Percentiles rank a stretch among this genome's conserved stretches.
Conservation (phyloP, 2,888 invertebrate genomes). For the Sicus ferrugineus region DNA sequence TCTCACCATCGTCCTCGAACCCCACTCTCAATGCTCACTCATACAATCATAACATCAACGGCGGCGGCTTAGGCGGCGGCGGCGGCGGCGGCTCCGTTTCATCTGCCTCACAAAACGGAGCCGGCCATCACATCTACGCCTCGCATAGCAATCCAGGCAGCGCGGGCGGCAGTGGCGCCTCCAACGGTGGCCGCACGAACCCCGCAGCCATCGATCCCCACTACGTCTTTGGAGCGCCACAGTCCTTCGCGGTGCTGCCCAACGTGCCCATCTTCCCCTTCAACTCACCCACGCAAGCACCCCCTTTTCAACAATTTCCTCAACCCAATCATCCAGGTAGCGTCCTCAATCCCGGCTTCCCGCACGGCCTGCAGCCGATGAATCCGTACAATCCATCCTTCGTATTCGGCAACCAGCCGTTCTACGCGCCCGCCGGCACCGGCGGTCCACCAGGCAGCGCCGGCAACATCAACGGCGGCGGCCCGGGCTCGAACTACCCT, state of each 20-base stretch:
- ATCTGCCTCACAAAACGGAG: slow-evolving; percentile 36
- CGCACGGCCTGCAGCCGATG: slow-evolving; percentile 59
- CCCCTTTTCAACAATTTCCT: slow-evolving; percentile 64
- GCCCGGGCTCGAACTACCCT: slow-evolving; percentile 50
- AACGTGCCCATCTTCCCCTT: slow-evolving; percentile 63
- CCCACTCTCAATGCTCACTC: slow-evolving; percentile 60
- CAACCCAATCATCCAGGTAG: slow-evolving; percentile 64
- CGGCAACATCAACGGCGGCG: slow-evolving; percentile 52
- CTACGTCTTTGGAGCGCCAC: slow-evolving; percentile 63
- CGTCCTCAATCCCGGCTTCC: slow-evolving; percentile 61
- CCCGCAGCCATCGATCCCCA: slow-evolving; percentile 66
- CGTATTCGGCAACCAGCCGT: slow-evolving; percentile 62
- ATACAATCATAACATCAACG: slow-evolving; percentile 49
- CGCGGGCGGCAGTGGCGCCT: slow-evolving; percentile 40
- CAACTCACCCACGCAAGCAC: slow-evolving; percentile 60
- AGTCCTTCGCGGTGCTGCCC: slow-evolving; percentile 59
- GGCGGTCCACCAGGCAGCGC: slow-evolving; percentile 62
- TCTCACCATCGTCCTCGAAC: slow-evolving; percentile 57
- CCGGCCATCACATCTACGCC: slow-evolving; percentile 35
- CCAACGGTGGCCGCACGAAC: slow-evolving; percentile 43
- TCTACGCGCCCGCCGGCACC: slow-evolving; percentile 59
- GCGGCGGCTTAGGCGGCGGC: neutral
- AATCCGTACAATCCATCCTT: slow-evolving; percentile 63
- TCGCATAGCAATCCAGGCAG: slow-evolving; percentile 32
- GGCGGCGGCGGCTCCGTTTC: slow-evolving; percentile 36